A percentile compares a stretch with the other conserved stretches of the same genome.
phyloP scores from a whole-genome alignment of 2,797 vertebrate species.

The Chelon auratus region DNA sequence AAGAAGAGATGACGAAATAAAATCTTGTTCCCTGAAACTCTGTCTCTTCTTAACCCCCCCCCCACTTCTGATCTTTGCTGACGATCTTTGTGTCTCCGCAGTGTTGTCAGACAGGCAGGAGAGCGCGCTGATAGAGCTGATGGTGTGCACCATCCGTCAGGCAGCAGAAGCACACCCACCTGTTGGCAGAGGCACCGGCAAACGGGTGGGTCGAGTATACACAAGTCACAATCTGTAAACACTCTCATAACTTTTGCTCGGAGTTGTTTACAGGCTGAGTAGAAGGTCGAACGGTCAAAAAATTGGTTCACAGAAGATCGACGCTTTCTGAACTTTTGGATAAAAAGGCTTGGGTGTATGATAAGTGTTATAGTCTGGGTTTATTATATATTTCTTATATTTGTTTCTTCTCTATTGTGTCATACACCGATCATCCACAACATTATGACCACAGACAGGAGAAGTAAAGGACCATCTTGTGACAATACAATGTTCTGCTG shows the following conservation, averaged over 20 bases:
- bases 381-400: not conserved
- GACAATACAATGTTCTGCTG: no score
- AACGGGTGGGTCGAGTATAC: slow-evolving; percentile 86
- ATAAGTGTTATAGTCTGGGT: not conserved
- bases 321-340: no score
- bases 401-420: not conserved
- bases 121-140: slow-evolving; percentile 96
- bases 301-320: no score
- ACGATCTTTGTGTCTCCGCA: slow-evolving; percentile 56
- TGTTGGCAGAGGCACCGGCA: slow-evolving; percentile 98
- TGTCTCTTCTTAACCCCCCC: not conserved
- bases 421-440: no score
- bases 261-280: no score
- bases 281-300: no score
- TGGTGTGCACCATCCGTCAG: slow-evolving; percentile 97
- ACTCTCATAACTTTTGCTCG: not conserved
- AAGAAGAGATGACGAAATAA: slow-evolving; percentile 33
- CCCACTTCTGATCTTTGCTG: slow-evolving; percentile 3
- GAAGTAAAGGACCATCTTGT: no score
- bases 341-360: not conserved
- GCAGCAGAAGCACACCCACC: slow-evolving; percentile 98
- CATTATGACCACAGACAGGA: no score
- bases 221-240: not conserved
- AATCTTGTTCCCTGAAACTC: slow-evolving; percentile 31
- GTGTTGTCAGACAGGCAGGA: slow-evolving; percentile 97